Evolutionary conservation across 2,113 vertebrate genomes (phyloP).

Genomic region (Nibea coibor): DNA sequence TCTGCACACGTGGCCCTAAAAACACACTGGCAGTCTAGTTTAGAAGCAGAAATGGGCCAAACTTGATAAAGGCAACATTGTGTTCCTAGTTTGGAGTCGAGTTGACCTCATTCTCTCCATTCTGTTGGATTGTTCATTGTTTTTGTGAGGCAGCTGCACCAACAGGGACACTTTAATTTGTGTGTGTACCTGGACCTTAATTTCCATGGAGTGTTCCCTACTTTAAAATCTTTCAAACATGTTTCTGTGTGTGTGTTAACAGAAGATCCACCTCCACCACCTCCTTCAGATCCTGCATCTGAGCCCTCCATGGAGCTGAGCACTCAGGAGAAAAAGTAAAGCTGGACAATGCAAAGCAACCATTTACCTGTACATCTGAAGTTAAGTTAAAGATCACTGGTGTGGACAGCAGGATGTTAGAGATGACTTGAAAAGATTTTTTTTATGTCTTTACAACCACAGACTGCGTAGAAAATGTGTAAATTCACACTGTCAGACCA

Average conservation of each 20-base stretch:
- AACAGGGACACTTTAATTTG: not conserved
- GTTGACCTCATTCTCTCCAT: constrained; percentile 32
- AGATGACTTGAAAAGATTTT: not conserved
- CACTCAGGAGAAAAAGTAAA: constrained; percentile 7
- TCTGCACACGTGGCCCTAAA: constrained; percentile 24
- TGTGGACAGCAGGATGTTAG: constrained; percentile 5
- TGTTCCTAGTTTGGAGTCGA: constrained; percentile 13
- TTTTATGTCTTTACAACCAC: not conserved
- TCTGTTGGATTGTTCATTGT: constrained; percentile 1
- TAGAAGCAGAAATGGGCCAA: constrained; percentile 4
- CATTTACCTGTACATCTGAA: not conserved
- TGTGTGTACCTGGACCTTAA: not conserved
- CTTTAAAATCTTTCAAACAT: constrained; percentile 6
- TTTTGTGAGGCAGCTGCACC: not conserved
- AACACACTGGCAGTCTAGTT: constrained; percentile 26
- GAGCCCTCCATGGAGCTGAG: constrained; percentile 47
- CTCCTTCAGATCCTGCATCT: not conserved
- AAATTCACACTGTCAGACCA: too few species aligned
- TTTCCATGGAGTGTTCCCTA: not conserved
- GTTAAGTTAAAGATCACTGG: not conserved
- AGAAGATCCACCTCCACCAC: constrained; percentile 26
- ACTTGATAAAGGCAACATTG: constrained; percentile 29
- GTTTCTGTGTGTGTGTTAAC: constrained; percentile 15
- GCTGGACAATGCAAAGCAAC: not conserved
- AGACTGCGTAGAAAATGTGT: not conserved